phyloP scores from a whole-genome alignment of 1,140 invertebrate genomes.

The Nomia melanderi region DNA sequence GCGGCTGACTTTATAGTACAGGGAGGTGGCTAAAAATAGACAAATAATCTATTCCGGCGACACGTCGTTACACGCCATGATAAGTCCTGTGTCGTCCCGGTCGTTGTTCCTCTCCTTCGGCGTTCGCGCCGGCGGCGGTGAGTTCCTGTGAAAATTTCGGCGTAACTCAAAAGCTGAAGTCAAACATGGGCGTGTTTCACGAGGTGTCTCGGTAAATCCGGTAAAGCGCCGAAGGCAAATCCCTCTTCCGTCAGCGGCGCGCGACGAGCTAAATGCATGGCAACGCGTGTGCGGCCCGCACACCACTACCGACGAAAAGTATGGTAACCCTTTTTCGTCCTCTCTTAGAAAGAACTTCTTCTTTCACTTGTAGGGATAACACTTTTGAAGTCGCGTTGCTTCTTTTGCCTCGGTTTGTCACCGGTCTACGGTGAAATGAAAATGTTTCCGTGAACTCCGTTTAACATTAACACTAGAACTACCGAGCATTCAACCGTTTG shows the following conservation, averaged over 20 bases:
- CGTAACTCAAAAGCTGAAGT: conserved; percentile 78
- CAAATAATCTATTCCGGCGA: conserved; percentile 74
- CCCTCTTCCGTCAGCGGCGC: conserved; percentile 51
- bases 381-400: no score
- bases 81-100: conserved; percentile 57
- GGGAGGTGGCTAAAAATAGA: conserved; percentile 75
- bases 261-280: conserved; percentile 43
- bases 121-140: conserved; percentile 56
- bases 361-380: no score
- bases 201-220: conserved; percentile 72
- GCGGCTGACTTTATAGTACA: conserved; percentile 65
- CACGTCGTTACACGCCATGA: conserved; percentile 63
- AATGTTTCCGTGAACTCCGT: no score
- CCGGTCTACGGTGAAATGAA: no score
- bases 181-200: conserved; percentile 78
- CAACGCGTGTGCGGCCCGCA: background rate
- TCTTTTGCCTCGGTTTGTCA: no score
- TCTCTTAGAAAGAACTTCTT: background rate
- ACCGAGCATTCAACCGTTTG: no score
- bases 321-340: background rate
- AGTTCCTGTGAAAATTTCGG: conserved; percentile 78
- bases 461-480: no score
- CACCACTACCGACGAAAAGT: background rate
- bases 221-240: conserved; percentile 64
- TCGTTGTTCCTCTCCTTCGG: conserved; percentile 52